Evolutionary conservation across 2,797 vertebrate species (phyloP), one percentile per base, ranked within the genome.

Genomic region (Lateolabrax maculatus): DNA sequence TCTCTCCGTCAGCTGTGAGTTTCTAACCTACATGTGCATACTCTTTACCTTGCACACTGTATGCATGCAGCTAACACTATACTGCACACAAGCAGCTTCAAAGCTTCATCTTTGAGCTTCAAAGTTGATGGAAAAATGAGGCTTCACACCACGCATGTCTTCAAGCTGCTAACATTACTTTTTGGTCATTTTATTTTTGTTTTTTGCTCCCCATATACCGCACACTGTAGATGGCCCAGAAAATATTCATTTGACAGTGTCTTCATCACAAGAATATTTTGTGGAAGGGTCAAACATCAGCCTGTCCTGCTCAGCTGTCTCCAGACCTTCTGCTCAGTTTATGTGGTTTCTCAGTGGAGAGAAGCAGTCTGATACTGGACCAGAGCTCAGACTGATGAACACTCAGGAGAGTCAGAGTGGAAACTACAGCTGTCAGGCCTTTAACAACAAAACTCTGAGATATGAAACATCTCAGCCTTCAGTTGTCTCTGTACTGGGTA

Each of bases 1-100:
- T 5, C 81, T 93, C 60, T 66, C n/a, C 67, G 82, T 90, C 66
- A 84, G 63, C 76, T 93, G 90, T 93, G 85, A 92, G 91, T 90
- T 25, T 34, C 31, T 34, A 34, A 34, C 31, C 31, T 34, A 6
- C 31, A 4, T 6, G 31, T 34, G 31, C n/a, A n/a, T n/a, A n/a
- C n/a, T n/a, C n/a, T n/a, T n/a, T n/a, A n/a, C n/a, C n/a, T n/a
- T n/a, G n/a, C 31, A 34, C 31, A 34, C 6, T 6, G 6, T 34
- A 34, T 34, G 31, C 31, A 4, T 34, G 31, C 31, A 34, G 31
- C 31, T 34, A 4, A 4, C 31, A 34, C 31, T 34, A 34, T 34
- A 34, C 31, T 34, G 31, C 31, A 6, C 6, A 34, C 31, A 6
- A 4, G 31, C 31, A 34, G 31, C 31, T 34, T 34, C 31, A 34